Evolutionary conservation across 1,140 invertebrate species (phyloP).

Genomic region (Whitmania pigra): DNA sequence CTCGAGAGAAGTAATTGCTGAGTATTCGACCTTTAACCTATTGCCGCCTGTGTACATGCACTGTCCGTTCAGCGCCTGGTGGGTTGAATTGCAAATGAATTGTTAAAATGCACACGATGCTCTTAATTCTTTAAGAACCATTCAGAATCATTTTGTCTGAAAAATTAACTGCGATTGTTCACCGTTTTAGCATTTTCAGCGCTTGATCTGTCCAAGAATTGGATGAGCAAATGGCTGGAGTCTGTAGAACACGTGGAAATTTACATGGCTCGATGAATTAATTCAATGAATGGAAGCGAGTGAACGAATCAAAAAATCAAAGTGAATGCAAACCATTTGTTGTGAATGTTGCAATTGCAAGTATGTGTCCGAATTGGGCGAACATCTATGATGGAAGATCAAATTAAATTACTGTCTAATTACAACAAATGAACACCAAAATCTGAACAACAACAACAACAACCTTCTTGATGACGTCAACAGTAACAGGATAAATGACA

Average conservation of each 20-base stretch:
- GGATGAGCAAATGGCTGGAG: neutral
- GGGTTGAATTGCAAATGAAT: neutral
- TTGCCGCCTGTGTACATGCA: neutral
- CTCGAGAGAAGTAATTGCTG: neutral
- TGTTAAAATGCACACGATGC: neutral
- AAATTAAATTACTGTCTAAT: neutral
- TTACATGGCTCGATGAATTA: neutral
- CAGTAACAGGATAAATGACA: neutral
- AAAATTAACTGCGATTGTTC: neutral
- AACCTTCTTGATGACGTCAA: conserved; percentile 7
- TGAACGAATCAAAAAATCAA: neutral
- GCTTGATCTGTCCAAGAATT: neutral
- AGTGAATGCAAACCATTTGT: neutral
- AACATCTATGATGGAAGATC: neutral
- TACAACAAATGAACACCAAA: neutral
- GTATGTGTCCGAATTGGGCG: neutral
- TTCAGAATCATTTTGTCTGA: neutral
- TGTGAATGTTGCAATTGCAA: neutral
- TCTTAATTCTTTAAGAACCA: neutral
- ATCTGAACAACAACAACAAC: neutral
- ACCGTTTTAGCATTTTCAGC: conserved; percentile 4
- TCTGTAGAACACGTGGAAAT: neutral
- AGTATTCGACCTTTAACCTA: neutral
- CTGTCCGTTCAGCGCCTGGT: neutral
- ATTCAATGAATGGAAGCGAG: neutral